Base-by-base conservation (phyloP, 1,140 invertebrate species). In the Drosophila miranda region DNA sequence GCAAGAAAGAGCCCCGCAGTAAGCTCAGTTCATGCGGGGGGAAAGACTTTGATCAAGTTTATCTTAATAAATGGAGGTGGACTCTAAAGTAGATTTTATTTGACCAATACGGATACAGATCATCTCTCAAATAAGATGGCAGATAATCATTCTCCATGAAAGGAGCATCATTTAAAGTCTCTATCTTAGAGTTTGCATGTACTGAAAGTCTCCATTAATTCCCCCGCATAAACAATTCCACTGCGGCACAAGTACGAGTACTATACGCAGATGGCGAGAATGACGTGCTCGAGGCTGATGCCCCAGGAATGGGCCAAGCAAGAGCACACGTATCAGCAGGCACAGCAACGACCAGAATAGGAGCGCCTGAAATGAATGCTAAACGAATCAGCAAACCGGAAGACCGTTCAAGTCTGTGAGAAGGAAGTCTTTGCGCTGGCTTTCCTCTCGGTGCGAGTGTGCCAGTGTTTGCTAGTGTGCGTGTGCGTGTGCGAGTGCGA, bases 341-440 rank as follows among this genome's bases (percentile, higher is more conserved):
- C 14, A 44, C 50, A 57, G 55, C 54, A 21, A 6, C 9, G 6
- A 38, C 50, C 16, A 23, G 34, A 38, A 61, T 44, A 55, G 62
- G 41, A 60, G 55, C 54, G 70, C 56, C 72, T 78, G 54, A 78
- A 75, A 70, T 75, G 59, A 70, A 70, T 71, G 59, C 78, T 78
- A 86, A 86, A 75, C 74, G 81, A 86, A 86, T 87, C 78, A 87
- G 74, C 75, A 78, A 57, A 80, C 81, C 77, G 81, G 73, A 86
- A 87, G 82, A 72, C 73, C 74, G 78, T 70, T 75, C 81, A 86
- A 76, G 75, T 77, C 71, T 77, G 48, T 19, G 21, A 67, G 44
- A 8, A 53, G 64, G 50, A 54, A 45, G 61, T 70, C 75, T 79
- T 58, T 51, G 60, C 42, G 34, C 21, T 13, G 44, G 9, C 34